Conservation (phyloP, 2,797 vertebrate species). For the Hapalemur alaotrensis region DNA sequence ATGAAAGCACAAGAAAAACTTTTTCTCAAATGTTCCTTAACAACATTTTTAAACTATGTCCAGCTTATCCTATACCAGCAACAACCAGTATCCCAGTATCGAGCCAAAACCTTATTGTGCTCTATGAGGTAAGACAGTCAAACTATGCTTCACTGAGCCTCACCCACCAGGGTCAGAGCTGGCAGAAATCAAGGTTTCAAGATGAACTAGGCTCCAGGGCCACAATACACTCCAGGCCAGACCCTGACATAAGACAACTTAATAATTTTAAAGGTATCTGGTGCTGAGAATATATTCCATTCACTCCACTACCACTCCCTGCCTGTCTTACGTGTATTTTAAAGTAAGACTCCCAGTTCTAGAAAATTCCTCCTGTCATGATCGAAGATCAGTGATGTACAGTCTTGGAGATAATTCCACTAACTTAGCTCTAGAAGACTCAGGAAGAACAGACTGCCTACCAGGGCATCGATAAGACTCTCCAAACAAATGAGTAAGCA, state of each 20-base stretch:
- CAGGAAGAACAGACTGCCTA: not conserved
- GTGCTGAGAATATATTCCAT: not conserved
- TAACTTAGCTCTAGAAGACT: not conserved
- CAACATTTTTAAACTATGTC: not conserved
- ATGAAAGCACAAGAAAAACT: not conserved
- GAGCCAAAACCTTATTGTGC: not conserved
- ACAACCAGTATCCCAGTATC: not conserved
- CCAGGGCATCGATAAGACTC: not conserved
- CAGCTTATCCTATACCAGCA: not conserved
- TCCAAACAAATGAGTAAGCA: not conserved
- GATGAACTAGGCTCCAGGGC: not conserved
- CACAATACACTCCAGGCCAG: not conserved
- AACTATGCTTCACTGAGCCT: not conserved
- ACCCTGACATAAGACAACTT: not conserved
- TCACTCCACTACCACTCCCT: not conserved
- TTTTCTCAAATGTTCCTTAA: not conserved
- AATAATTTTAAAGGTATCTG: not conserved
- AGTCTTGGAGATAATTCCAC: not conserved
- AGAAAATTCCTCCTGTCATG: not conserved
- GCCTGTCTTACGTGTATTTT: not conserved
- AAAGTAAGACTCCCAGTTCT: not conserved
- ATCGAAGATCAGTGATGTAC: not conserved
- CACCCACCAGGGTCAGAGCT: not conserved
- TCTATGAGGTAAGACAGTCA: not conserved
- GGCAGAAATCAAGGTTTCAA: not conserved